phyloP scores from a whole-genome alignment of 2,797 vertebrate genomes.

The Micrastur ruficollis region DNA sequence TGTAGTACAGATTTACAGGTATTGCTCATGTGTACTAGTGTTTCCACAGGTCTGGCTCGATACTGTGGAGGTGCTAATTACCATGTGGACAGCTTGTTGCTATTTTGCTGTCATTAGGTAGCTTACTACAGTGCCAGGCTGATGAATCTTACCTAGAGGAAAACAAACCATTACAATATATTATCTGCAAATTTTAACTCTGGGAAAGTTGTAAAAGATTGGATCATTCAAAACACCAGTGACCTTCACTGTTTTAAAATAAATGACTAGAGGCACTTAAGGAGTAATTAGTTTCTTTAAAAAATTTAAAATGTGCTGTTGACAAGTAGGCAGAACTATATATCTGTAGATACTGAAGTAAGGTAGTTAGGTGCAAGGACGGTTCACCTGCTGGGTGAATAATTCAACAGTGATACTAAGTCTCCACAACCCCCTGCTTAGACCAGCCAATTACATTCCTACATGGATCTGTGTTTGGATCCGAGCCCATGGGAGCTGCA shows the following conservation, averaged over 20 bases:
- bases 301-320: neutral
- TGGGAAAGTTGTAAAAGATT: neutral
- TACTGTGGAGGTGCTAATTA: neutral
- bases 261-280: neutral
- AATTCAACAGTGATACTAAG: neutral
- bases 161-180: neutral
- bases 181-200: neutral
- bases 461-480: rapidly evolving
- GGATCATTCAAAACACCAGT: neutral
- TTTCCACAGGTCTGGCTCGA: neutral
- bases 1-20: neutral
- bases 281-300: neutral
- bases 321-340: neutral
- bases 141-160: neutral
- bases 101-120: neutral
- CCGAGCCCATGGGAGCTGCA: rapidly evolving
- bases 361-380: neutral
- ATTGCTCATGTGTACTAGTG: neutral
- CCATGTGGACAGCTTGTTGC: neutral
- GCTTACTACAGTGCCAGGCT: neutral
- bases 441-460: neutral
- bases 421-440: neutral
- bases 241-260: neutral
- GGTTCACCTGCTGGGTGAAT: neutral
- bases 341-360: neutral